Evolutionary conservation across 2,113 vertebrate genomes (phyloP).

Genomic region (Drymodes brunneopygia): DNA sequence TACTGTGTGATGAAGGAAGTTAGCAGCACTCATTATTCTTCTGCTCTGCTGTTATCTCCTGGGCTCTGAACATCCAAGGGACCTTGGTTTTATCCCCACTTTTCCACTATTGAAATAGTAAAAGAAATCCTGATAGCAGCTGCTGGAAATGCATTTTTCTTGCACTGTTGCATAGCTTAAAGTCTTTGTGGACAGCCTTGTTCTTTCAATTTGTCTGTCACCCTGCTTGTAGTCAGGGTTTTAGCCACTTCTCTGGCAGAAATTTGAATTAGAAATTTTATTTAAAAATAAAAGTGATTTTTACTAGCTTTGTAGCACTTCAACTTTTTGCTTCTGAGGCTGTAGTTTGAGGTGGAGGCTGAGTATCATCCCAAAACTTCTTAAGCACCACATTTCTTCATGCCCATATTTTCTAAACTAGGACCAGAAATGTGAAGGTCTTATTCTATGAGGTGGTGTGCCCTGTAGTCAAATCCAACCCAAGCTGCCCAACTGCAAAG

Average conservation of each 20-base stretch:
- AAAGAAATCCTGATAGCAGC: neutral
- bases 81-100: neutral
- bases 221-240: neutral
- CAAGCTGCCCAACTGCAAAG: neutral
- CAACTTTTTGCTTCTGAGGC: neutral
- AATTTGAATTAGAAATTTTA: neutral
- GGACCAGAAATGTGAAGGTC: neutral
- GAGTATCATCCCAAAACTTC: neutral
- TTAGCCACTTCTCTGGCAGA: neutral
- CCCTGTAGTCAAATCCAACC: neutral
- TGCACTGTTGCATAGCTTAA: neutral
- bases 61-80: neutral
- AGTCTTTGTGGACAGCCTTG: neutral
- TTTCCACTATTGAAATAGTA: neutral
- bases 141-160: neutral
- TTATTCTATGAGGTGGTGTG: neutral
- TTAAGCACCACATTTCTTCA: neutral
- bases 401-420: neutral
- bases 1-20: neutral
- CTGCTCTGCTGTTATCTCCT: neutral
- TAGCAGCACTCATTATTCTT: neutral
- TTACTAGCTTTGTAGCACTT: neutral
- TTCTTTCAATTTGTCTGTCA: neutral
- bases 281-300: neutral
- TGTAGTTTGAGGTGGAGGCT: neutral